A percentile compares a stretch with the other conserved stretches of the same genome.
These are phyloP conservation scores for Irena cyanogastra DNA, from an alignment of 2,113 vertebrate species.

Conservation along the genomic window DNA sequence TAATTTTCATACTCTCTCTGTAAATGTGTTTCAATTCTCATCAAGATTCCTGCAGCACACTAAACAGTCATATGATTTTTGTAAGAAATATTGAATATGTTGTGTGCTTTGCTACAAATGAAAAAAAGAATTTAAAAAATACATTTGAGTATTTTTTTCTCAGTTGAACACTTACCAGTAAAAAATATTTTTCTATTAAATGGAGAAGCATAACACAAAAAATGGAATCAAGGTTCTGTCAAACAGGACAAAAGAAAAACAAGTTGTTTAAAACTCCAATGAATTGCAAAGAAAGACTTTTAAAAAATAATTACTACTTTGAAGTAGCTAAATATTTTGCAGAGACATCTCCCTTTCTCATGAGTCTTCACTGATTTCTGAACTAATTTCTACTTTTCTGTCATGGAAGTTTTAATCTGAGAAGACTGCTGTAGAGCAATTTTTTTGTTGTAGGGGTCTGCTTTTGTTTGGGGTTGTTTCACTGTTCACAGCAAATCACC, in stretches of 20 bases:
- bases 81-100: neutral
- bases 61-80: neutral
- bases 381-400: neutral
- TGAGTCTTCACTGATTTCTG: neutral
- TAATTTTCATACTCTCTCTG: neutral
- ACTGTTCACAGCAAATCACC: neutral
- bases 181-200: neutral
- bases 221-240: neutral
- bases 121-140: neutral
- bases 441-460: neutral
- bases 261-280: neutral
- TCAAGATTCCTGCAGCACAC: neutral
- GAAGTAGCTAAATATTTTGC: constrained; percentile 30
- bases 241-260: neutral
- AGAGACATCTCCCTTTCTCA: neutral
- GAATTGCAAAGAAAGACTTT: neutral
- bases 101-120: neutral
- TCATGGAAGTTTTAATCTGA: neutral
- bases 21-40: neutral
- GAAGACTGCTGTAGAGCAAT: neutral
- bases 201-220: neutral
- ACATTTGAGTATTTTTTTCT: neutral
- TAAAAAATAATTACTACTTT: constrained; percentile 36
- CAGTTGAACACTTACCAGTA: neutral
- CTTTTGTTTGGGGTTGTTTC: neutral